A percentile compares a stretch with the other conserved stretches of the same genome.
These are phyloP conservation scores for Drosophila setifemur DNA, from an alignment of 1,140 invertebrate genomes.

Conservation along the genomic window DNA sequence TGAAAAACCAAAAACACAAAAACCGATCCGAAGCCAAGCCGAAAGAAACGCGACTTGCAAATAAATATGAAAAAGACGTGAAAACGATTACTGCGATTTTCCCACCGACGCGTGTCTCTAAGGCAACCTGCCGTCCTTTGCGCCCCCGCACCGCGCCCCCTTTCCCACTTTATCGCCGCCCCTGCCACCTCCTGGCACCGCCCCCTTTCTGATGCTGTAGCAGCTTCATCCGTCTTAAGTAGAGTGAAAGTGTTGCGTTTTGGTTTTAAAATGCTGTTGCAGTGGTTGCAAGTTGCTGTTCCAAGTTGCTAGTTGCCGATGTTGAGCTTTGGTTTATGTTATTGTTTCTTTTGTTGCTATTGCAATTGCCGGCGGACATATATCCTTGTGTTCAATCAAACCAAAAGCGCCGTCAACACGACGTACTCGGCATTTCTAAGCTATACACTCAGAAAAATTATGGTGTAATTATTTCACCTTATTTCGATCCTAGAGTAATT, in stretches of 20 bases:
- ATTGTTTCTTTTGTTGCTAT: slow-evolving; percentile 36
- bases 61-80: slow-evolving; percentile 55
- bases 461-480: too few relatives aligned
- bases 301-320: slow-evolving; percentile 3
- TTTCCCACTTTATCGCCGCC: not conserved
- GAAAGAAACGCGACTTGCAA: slow-evolving; percentile 32
- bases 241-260: slow-evolving; percentile 82
- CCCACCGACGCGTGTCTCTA: slow-evolving; percentile 73
- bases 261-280: slow-evolving; percentile 57
- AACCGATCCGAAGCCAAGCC: not conserved
- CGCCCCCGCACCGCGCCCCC: not conserved
- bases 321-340: slow-evolving; percentile 59
- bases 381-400: slow-evolving; percentile 82
- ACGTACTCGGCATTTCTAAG: not conserved
- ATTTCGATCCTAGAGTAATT: too few relatives aligned
- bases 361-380: slow-evolving; percentile 66
- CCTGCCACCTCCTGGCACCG: not conserved
- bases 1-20: not conserved
- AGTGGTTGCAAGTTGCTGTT: not conserved
- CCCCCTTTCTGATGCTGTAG: slow-evolving; percentile 11
- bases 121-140: slow-evolving; percentile 29
- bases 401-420: slow-evolving; percentile 74
- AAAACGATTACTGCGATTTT: slow-evolving; percentile 69
- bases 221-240: slow-evolving; percentile 71
- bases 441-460: not conserved